A percentile compares a stretch with the other conserved stretches of the same genome.
Conservation (phyloP, 2,797 vertebrate genomes). For the Amazonetta brasiliensis region DNA sequence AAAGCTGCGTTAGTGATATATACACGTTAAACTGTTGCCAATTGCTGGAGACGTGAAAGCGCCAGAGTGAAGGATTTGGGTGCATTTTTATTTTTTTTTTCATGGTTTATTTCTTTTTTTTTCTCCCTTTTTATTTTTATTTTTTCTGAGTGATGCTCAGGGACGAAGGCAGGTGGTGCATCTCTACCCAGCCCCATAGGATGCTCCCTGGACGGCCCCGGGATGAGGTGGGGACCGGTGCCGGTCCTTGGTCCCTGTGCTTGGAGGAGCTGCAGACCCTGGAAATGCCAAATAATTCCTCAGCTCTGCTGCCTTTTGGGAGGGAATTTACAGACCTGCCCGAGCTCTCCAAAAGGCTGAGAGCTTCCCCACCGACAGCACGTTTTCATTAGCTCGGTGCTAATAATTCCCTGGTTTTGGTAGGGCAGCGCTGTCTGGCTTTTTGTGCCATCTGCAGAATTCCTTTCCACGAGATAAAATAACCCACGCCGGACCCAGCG, state of each 20-base stretch:
- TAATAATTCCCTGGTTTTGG: background rate
- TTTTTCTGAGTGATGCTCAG: background rate
- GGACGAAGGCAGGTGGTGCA: background rate
- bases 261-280: rapidly evolving
- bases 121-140: background rate
- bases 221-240: rapidly evolving
- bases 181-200: background rate
- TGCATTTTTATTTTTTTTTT: background rate
- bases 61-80: background rate
- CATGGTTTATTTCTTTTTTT: background rate
- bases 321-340: rapidly evolving
- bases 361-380: background rate
- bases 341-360: background rate
- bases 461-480: background rate
- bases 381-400: rapidly evolving
- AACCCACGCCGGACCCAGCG: rapidly evolving
- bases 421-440: background rate
- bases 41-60: background rate
- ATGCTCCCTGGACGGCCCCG: background rate
- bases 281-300: background rate
- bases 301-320: background rate
- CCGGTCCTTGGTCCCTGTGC: background rate
- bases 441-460: background rate
- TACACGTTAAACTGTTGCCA: background rate
- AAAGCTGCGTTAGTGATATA: background rate